These are phyloP conservation scores for Magallana nippona DNA, from an alignment of 2,888 invertebrate genomes.

Conservation along the genomic window DNA sequence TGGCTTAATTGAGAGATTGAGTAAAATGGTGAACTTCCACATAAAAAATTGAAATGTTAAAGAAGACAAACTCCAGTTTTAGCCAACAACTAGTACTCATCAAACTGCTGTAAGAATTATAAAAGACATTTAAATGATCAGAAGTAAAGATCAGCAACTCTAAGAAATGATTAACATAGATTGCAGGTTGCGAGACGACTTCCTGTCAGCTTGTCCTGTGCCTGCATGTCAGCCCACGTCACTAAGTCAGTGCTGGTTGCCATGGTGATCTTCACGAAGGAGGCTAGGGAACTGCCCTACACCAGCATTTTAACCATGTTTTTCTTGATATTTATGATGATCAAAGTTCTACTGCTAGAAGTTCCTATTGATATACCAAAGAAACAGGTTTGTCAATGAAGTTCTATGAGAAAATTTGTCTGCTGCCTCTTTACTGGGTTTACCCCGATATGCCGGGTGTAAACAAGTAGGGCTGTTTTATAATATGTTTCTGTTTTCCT, in stretches of 20 bases:
- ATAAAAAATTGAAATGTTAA: no score
- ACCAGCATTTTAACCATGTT: constrained; percentile 59
- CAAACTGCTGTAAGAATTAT: no score
- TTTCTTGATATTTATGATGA: constrained; percentile 56
- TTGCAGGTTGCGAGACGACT: constrained; percentile 67
- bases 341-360: constrained; percentile 65
- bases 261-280: constrained; percentile 54
- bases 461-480: no score
- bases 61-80: no score
- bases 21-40: no score
- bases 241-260: constrained; percentile 63
- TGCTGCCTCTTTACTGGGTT: neutral
- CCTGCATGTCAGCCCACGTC: constrained; percentile 65
- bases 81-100: no score
- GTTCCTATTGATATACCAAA: constrained; percentile 50
- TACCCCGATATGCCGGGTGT: neutral
- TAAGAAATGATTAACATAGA: constrained; percentile 51
- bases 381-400: constrained; percentile 49
- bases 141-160: no score
- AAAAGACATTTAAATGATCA: no score
- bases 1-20: no score
- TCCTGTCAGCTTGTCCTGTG: constrained; percentile 55
- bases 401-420: no score
- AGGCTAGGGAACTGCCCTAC: constrained; percentile 52
- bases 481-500: no score